Evolutionary conservation across 1,140 invertebrate species (phyloP).

Genomic region (Gryllus bimaculatus): DNA sequence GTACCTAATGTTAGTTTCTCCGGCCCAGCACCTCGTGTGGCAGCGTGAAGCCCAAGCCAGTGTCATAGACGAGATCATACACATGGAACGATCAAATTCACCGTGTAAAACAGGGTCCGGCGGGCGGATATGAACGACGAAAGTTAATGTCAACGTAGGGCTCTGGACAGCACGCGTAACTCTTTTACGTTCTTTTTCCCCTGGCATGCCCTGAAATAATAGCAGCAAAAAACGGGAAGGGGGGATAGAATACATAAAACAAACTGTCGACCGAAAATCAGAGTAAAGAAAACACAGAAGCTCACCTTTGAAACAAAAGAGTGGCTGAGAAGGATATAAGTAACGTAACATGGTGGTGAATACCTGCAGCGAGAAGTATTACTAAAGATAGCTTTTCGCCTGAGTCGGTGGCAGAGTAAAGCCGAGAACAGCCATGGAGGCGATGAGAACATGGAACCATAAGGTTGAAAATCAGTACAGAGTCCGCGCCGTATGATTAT

Average conservation of each 20-base stretch:
- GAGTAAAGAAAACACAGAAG: conserved; percentile 24
- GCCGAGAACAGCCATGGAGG: conserved; percentile 95
- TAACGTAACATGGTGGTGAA: conserved; percentile 20
- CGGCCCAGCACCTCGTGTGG: conserved; percentile 55
- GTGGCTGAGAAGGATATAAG: conserved; percentile 23
- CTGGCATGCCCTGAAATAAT: conserved; percentile 37
- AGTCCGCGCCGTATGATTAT: conserved; percentile 94
- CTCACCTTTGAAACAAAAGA: conserved; percentile 24
- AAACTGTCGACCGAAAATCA: conserved; percentile 22
- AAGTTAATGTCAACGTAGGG: conserved; percentile 59
- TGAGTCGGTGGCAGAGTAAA: conserved; percentile 96
- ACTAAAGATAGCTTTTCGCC: conserved; percentile 98
- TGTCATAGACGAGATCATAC: conserved; percentile 58
- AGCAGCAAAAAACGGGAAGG: conserved; percentile 25
- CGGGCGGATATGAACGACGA: conserved; percentile 51
- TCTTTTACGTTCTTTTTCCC: conserved; percentile 35
- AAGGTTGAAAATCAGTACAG: conserved; percentile 99
- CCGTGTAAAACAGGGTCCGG: conserved; percentile 56
- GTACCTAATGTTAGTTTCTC: conserved; percentile 60
- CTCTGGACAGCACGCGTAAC: conserved; percentile 45
- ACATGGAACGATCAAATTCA: conserved; percentile 62
- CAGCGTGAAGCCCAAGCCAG: conserved; percentile 55
- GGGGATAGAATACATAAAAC: conserved; percentile 23
- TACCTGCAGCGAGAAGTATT: conserved; percentile 31
- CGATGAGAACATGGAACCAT: conserved; percentile 94